Evolutionary conservation across 2,113 vertebrate species (phyloP).

Genomic region (Spea multiplicata): DNA sequence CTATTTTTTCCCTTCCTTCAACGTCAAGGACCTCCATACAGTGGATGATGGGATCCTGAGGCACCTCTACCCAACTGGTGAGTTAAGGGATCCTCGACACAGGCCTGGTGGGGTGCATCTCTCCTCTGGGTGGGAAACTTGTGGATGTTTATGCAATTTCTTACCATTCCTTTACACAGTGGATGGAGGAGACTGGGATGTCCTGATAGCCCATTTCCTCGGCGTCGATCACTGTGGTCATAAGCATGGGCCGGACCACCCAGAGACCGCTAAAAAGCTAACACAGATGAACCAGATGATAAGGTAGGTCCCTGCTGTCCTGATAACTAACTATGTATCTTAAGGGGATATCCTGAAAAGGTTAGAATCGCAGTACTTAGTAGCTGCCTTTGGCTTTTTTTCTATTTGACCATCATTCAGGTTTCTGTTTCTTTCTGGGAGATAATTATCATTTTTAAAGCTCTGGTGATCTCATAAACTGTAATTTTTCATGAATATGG

Average conservation of each 20-base stretch:
- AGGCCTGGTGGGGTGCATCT: neutral
- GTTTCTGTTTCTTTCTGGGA: no score
- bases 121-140: neutral
- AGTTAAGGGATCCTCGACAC: slow-evolving; percentile 12
- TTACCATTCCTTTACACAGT: slow-evolving; percentile 63
- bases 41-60: slow-evolving; percentile 91
- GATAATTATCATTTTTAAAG: neutral
- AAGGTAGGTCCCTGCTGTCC: slow-evolving; percentile 70
- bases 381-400: no score
- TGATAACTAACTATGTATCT: no score
- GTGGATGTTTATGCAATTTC: no score
- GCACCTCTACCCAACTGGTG: slow-evolving; percentile 87
- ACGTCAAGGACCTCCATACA: slow-evolving; percentile 92
- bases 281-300: slow-evolving; percentile 94
- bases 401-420: no score
- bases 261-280: slow-evolving; percentile 96
- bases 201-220: slow-evolving; percentile 94
- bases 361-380: no score
- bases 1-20: slow-evolving; percentile 95
- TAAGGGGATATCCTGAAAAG: no score
- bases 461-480: neutral
- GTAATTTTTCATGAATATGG: no score
- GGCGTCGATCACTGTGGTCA: slow-evolving; percentile 97
- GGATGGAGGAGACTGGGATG: slow-evolving; percentile 86
- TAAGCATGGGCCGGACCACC: slow-evolving; percentile 89